Conservation (phyloP, 2,888 invertebrate species). For the Phoenoteleia sp. region DNA sequence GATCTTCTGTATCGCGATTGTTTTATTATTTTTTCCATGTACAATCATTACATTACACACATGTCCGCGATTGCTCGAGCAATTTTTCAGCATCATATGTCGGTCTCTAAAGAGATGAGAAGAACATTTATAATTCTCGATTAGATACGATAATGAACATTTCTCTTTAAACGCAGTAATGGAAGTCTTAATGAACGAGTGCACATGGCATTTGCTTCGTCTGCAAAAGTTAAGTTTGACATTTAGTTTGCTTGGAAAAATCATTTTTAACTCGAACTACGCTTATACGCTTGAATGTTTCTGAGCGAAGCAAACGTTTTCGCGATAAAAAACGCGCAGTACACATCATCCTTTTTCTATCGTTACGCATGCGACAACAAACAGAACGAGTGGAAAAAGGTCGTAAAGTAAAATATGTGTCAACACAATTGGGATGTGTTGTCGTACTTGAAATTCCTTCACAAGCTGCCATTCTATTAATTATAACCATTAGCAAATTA, state of each 20-base stretch:
- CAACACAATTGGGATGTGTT: no score
- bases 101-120: conserved; percentile 27
- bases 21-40: no score
- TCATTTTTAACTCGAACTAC: conserved; percentile 54
- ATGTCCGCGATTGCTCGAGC: background rate
- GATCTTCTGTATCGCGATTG: no score
- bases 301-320: conserved; percentile 22
- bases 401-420: no score
- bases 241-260: conserved; percentile 67
- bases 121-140: conserved; percentile 54
- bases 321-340: conserved; percentile 20
- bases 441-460: no score
- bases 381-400: background rate
- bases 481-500: no score
- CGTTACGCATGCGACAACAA: conserved; percentile 14
- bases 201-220: conserved; percentile 63
- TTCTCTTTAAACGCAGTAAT: conserved; percentile 59
- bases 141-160: conserved; percentile 67
- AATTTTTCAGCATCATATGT: conserved; percentile 18
- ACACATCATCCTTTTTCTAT: background rate
- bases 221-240: conserved; percentile 65
- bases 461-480: no score
- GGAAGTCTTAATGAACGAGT: conserved; percentile 68
- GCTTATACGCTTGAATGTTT: conserved; percentile 58
- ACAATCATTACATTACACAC: conserved; percentile 1